Evolutionary conservation across 2,113 vertebrate genomes (phyloP).

Genomic region (Sceloporus tristichus): DNA sequence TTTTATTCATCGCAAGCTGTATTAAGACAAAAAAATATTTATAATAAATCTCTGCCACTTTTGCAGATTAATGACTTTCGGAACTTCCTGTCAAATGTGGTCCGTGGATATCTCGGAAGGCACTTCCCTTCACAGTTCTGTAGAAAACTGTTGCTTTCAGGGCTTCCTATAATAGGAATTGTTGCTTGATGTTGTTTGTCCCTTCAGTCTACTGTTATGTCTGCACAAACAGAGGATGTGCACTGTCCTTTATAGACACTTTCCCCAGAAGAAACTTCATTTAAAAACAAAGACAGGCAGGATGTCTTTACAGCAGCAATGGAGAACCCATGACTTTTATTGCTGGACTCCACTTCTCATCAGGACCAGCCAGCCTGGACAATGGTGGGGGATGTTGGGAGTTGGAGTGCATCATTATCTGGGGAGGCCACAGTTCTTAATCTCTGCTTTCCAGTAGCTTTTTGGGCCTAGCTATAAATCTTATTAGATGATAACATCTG

Average conservation of each 20-base stretch:
- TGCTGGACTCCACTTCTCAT: not conserved
- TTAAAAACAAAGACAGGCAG: not conserved
- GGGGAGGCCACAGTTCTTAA: not conserved
- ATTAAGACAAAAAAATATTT: not conserved
- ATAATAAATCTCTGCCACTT: not conserved
- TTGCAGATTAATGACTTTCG: constrained; percentile 20
- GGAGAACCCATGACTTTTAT: not conserved
- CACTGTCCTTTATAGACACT: constrained; percentile 4
- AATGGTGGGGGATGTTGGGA: not conserved
- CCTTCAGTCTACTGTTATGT: not conserved
- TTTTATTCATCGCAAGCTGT: not conserved
- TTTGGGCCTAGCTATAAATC: not conserved
- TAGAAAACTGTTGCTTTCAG: not conserved
- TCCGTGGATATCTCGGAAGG: not conserved
- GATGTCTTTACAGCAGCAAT: not conserved
- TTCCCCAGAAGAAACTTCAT: constrained; percentile 11
- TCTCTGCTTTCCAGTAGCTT: not conserved
- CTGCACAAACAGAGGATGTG: constrained; percentile 4
- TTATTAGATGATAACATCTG: not conserved
- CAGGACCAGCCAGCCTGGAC: not conserved
- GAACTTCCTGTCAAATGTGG: not conserved
- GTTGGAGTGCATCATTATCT: not conserved
- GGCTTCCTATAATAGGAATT: constrained; percentile 10
- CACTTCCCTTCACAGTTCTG: not conserved
- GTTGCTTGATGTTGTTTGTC: not conserved